These are phyloP conservation scores for Anthrax anthrax DNA, from an alignment of 2,888 invertebrate genomes.

Conservation along the genomic window DNA sequence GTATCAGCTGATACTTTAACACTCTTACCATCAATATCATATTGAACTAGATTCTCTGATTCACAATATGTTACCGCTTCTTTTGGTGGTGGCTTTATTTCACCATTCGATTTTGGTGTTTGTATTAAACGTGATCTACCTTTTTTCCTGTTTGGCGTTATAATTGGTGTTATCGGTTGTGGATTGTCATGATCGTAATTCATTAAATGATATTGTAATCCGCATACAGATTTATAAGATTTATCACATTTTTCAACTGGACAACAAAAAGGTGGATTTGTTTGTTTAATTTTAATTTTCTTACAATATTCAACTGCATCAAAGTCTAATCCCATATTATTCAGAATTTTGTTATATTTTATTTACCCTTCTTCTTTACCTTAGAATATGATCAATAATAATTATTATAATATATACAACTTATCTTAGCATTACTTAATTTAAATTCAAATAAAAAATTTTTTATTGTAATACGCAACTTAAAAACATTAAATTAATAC, in stretches of 20 bases:
- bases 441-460: too few relatives aligned
- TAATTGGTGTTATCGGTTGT: constrained; percentile 45
- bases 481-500: too few relatives aligned
- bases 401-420: too few relatives aligned
- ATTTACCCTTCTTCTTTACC: too few relatives aligned
- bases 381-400: too few relatives aligned
- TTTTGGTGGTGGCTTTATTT: constrained; percentile 39
- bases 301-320: constrained; percentile 76
- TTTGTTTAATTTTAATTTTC: constrained; percentile 51
- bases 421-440: too few relatives aligned
- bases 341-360: too few relatives aligned
- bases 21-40: constrained; percentile 70
- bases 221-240: constrained; percentile 73
- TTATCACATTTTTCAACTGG: constrained; percentile 74
- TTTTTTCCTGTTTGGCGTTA: constrained; percentile 49
- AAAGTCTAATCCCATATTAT: constrained; percentile 66
- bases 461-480: too few relatives aligned
- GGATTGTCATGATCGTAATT: constrained; percentile 75
- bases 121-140: constrained; percentile 41
- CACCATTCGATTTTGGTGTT: constrained; percentile 27
- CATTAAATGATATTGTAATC: constrained; percentile 72
- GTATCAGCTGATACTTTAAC: constrained; percentile 51
- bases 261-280: constrained; percentile 66
- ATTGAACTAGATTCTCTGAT: constrained; percentile 71
- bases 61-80: constrained; percentile 71